These are phyloP conservation scores for Catharus ustulatus DNA, from an alignment of 2,797 vertebrate species.

Conservation along the genomic window DNA sequence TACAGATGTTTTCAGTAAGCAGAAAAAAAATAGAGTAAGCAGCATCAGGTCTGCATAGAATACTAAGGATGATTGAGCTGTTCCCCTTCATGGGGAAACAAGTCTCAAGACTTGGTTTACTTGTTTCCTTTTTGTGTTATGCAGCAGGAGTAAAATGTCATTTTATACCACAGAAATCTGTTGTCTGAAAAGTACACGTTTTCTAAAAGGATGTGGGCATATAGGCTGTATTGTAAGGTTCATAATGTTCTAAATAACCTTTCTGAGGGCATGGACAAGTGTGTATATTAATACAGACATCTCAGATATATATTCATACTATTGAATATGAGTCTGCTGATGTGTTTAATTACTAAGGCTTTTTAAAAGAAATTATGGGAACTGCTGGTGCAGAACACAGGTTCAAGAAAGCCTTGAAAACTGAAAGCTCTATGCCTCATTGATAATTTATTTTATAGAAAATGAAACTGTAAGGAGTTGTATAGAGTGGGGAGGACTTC, in stretches of 20 bases:
- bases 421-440: background rate
- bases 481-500: background rate
- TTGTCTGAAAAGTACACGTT: background rate
- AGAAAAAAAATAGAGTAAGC: conserved; percentile 70
- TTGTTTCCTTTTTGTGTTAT: background rate
- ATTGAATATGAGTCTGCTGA: background rate
- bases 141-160: background rate
- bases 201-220: background rate
- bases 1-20: conserved; percentile 51
- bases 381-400: background rate
- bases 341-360: background rate
- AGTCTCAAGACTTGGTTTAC: background rate
- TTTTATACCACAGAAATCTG: background rate
- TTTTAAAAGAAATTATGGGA: background rate
- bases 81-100: background rate
- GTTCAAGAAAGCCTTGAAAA: background rate
- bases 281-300: background rate
- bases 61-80: conserved; percentile 13
- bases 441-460: background rate
- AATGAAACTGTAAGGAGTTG: background rate
- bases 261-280: background rate
- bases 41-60: conserved; percentile 42
- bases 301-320: background rate
- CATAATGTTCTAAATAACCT: background rate
- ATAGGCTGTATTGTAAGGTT: background rate